phyloP scores from a whole-genome alignment of 2,113 vertebrate genomes.

The Tamias sibiricus region DNA sequence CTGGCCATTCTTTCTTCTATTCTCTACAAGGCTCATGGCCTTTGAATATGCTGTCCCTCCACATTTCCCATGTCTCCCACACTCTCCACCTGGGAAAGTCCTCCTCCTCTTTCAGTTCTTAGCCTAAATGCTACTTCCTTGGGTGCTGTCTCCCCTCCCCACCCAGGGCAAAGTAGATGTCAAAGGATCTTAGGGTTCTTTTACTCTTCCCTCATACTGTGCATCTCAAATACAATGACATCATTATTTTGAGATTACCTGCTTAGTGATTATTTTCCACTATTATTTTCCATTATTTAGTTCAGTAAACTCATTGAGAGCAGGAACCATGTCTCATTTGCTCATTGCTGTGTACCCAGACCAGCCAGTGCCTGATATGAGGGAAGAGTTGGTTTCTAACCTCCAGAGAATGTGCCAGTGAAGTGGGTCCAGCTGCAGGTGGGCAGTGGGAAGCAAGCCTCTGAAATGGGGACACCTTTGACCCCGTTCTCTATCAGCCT shows the following conservation, averaged over 20 bases:
- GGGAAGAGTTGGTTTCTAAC: background rate
- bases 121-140: background rate
- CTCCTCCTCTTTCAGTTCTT: background rate
- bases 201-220: background rate
- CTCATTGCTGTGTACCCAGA: background rate
- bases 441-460: background rate
- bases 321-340: background rate
- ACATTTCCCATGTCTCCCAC: background rate
- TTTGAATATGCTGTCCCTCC: too few species aligned
- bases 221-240: background rate
- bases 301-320: background rate
- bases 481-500: background rate
- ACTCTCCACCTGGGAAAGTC: too few species aligned
- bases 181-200: background rate
- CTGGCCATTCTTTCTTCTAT: background rate
- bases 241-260: background rate
- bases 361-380: background rate
- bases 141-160: too few species aligned
- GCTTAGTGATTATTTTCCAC: background rate
- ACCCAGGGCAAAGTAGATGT: background rate
- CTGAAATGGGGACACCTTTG: accelerated
- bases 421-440: background rate
- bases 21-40: background rate
- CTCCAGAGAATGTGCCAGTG: background rate
- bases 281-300: background rate